Conservation (phyloP, 2,797 vertebrate species). For the Mionectes olivaceus region DNA sequence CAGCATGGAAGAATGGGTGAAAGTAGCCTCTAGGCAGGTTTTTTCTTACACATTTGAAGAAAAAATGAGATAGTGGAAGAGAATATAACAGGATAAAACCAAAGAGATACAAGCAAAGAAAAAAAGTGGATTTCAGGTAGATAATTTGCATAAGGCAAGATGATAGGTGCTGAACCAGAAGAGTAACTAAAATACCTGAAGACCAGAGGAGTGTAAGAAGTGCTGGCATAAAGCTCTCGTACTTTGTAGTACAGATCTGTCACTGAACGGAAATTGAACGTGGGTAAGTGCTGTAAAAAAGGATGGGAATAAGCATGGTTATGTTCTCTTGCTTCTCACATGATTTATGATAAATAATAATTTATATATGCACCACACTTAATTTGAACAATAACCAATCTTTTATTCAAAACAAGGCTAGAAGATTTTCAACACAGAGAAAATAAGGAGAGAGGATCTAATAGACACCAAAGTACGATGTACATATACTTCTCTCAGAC, state of each 20-base stretch:
- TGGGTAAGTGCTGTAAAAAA: not conserved
- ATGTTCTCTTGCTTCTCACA: not conserved
- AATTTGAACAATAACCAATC: not conserved
- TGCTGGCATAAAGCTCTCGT: not conserved
- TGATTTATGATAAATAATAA: not conserved
- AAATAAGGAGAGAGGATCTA: not conserved
- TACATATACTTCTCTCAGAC: not conserved
- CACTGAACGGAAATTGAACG: not conserved
- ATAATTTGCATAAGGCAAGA: not conserved
- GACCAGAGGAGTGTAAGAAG: not conserved
- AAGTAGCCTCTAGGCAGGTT: not conserved
- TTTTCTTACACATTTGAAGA: not conserved
- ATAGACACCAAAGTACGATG: not conserved
- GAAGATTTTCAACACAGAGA: not conserved
- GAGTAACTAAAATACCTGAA: not conserved
- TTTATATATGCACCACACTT: not conserved
- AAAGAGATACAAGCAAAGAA: not conserved
- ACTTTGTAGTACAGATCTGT: not conserved
- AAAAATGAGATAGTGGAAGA: not conserved
- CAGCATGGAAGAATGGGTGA: not conserved
- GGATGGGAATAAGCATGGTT: not conserved
- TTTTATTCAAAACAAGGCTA: not conserved
- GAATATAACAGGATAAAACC: not conserved
- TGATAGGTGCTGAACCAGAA: not conserved
- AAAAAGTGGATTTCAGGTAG: not conserved